Base-by-base conservation (phyloP, 1,140 invertebrate species). In the Mizuhopecten yessoensis region DNA sequence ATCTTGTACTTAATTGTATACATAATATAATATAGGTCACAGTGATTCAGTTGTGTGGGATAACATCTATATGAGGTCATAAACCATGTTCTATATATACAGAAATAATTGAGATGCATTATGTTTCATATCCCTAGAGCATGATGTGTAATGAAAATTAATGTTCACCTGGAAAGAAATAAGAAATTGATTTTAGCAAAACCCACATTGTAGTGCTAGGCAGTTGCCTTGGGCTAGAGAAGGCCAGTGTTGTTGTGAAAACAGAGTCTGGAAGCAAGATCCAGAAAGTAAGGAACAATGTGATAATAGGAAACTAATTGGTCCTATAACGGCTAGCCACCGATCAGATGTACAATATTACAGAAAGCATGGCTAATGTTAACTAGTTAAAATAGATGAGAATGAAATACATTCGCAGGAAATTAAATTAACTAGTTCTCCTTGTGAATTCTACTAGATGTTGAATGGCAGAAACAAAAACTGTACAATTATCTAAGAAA, bases 381-480 rank as follows among this genome's bases (percentile, higher is more conserved):
- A 75, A 75, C n/a, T 17, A 75, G 57, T 5, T 75, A n/a, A 49
- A 75, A 75, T 75, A 75, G 57, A 75, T 75, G 23, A 29, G 57
- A 75, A 75, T 23, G 57, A 75, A 75, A 75, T 75, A 75, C n/a
- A n/a, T 49, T 23, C 2, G 45, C 23, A 29, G 23, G n/a, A 75
- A 75, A 75, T 75, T 75, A 29, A n/a, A 75, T 75, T 3, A 75
- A 75, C 57, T 75, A 5, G 57, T 75, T 75, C 57, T 75, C 57
- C 23, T 29, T 75, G n/a, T 3, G 57, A 75, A 75, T 75, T 75
- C 20, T 75, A 75, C 57, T 75, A 75, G 57, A 75, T 29, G 57
- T 75, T 29, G 57, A 75, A 75, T 75, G 57, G 23, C 57, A 75
- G 57, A 29, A 29, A 75, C n/a, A n/a, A 75, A 75, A 75, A 75